phyloP scores from a whole-genome alignment of 1,140 invertebrate species.

The Microplitis mediator region DNA sequence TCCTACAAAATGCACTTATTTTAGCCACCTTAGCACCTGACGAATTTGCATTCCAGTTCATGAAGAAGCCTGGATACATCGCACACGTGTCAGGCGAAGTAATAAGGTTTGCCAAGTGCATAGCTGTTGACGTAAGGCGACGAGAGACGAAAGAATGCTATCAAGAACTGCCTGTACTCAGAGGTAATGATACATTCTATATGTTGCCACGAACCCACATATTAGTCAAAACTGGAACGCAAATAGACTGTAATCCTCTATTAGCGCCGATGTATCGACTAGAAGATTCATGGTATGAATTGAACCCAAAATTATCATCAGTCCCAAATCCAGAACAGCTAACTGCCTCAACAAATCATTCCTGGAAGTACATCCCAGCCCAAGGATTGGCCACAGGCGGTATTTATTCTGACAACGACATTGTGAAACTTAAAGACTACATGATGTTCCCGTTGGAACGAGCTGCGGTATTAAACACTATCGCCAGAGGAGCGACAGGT shows the following conservation, averaged over 20 bases:
- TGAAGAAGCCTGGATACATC: conserved; percentile 38
- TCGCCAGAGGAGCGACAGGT: conserved; percentile 13
- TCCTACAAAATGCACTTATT: not conserved
- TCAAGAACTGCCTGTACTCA: conserved; percentile 17
- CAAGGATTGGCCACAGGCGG: no score
- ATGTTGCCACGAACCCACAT: conserved; percentile 29
- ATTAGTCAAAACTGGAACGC: conserved; percentile 18
- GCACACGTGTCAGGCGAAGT: conserved; percentile 37
- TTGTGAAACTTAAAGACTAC: not conserved
- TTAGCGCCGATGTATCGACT: conserved; percentile 24
- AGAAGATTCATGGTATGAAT: conserved; percentile 27
- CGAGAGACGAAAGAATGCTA: conserved; percentile 23
- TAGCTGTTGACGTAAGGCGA: conserved; percentile 26
- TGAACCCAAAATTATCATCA: not conserved
- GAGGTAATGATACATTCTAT: conserved; percentile 24
- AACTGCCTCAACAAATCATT: conserved; percentile 2
- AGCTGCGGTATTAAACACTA: conserved; percentile 32
- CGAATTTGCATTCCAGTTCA: conserved; percentile 36
- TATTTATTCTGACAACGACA: not conserved
- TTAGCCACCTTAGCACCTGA: conserved; percentile 27
- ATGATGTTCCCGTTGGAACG: conserved; percentile 32
- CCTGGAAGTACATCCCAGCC: no score
- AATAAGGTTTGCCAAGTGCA: conserved; percentile 35
- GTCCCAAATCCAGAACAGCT: conserved; percentile 27
- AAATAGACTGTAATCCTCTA: conserved; percentile 19